Evolutionary conservation across 1,140 invertebrate genomes (phyloP), one percentile per base, ranked within the genome.

Genomic region (Saxidomus purpurata): DNA sequence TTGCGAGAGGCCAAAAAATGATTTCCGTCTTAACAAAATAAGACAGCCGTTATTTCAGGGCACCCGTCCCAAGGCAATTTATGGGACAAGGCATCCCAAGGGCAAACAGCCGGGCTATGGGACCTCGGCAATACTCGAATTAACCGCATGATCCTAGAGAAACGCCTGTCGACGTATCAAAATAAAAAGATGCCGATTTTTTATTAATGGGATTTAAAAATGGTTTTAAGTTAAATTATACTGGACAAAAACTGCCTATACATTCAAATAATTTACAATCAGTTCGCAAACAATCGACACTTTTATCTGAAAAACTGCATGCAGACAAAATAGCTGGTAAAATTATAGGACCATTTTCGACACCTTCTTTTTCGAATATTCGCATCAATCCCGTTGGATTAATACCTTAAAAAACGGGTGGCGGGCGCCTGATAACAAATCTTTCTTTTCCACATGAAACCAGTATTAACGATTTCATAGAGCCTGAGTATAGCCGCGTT

Each of bases 401-500:
- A 52, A n/a, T 52, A 17, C 43, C 47, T n/a, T 22, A 79, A 55
- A n/a, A 15, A 15, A 25, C 74, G 1, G 76, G 76, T 13, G 31
- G 47, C 4, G 55, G 43, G 43, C 8, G 76, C 2, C 52, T 90
- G 22, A 87, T 87, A n/a, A 63, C 79, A 0, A 84, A 87, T 71
- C 40, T 83, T 28, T 87, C 80, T 55, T 34, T 71, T 67, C 85
- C 89, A 55, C 8, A n/a, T n/a, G n/a, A n/a, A n/a, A n/a, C 36
- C 19, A 71, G 25, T 19, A 59, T 90, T 0, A 80, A 90, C 28
- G 61, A 80, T 74, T 52, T 59, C 28, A 90, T 90, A 43, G 52
- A 80, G 34, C 43, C 77, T 0, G 77, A 74, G 6, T 38, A 61
- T 79, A 81, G 85, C 55, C 15, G 77, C 31, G 85, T 83, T 25